Percentiles rank a stretch among this genome's conserved stretches.
These are phyloP conservation scores for Irena cyanogastra DNA, from an alignment of 2,113 vertebrate species.

Conservation along the genomic window DNA sequence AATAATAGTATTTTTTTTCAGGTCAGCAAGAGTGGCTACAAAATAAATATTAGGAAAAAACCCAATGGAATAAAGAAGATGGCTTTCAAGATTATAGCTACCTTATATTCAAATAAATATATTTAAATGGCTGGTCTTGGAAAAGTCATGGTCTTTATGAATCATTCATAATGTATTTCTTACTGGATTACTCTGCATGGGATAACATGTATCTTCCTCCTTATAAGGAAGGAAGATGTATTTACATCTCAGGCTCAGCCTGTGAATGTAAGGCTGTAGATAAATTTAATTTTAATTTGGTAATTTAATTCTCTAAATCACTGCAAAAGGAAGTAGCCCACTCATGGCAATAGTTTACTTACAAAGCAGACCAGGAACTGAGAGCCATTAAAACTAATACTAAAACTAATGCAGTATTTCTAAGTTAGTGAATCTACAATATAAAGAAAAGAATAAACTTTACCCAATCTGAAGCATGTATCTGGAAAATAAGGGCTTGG, in stretches of 20 bases:
- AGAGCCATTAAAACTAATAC: not conserved
- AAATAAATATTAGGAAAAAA: not conserved
- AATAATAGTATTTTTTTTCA: not conserved
- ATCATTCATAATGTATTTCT: not conserved
- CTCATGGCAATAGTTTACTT: not conserved
- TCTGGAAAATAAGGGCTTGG: not conserved
- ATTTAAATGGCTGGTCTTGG: not conserved
- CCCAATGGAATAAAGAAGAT: not conserved
- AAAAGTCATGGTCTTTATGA: slow-evolving; percentile 13
- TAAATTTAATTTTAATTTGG: not conserved
- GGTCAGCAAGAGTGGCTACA: not conserved
- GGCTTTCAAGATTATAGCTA: not conserved
- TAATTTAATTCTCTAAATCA: not conserved
- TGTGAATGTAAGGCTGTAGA: not conserved
- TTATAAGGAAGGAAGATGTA: not conserved
- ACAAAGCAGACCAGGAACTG: not conserved
- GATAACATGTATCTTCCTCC: not conserved
- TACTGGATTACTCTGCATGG: not conserved
- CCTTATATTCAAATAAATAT: not conserved
- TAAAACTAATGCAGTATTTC: not conserved
- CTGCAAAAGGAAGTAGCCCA: not conserved
- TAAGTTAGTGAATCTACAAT: not conserved
- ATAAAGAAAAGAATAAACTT: not conserved
- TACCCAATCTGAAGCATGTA: not conserved
- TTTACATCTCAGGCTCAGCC: not conserved